A percentile compares a stretch with the other conserved stretches of the same genome.
phyloP scores from a whole-genome alignment of 2,113 vertebrate genomes.

The Sprattus sprattus region DNA sequence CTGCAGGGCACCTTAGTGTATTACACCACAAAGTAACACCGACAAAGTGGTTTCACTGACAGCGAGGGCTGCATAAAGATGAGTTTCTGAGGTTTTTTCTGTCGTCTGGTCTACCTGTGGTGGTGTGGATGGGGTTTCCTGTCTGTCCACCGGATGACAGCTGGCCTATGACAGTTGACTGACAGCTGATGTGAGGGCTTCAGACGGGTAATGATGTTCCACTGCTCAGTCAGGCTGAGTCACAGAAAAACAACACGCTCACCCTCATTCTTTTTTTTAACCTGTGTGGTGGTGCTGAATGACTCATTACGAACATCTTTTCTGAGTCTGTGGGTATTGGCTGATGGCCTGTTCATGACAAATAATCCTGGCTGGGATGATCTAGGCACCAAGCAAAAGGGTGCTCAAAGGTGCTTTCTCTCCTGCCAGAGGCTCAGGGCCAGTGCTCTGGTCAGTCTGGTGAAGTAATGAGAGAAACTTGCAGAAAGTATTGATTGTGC shows the following conservation, averaged over 20 bases:
- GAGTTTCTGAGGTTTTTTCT: not conserved
- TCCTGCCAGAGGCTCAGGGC: not conserved
- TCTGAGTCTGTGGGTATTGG: not conserved
- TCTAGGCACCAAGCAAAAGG: not conserved
- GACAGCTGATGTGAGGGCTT: not conserved
- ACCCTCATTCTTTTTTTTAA: not conserved
- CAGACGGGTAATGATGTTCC: not conserved
- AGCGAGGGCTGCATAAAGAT: not conserved
- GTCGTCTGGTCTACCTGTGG: not conserved
- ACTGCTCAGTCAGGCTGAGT: not conserved
- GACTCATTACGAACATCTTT: not conserved
- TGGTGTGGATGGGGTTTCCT: not conserved
- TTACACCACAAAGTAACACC: not conserved
- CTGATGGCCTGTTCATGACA: slow-evolving; percentile 4
- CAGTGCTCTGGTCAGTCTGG: not conserved
- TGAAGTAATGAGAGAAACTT: not conserved
- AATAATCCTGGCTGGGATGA: not conserved
- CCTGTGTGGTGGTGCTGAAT: not conserved
- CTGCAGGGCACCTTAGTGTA: not conserved
- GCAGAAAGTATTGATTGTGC: not conserved
- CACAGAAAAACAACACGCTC: not conserved
- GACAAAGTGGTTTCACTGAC: not conserved
- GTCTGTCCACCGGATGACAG: not conserved
- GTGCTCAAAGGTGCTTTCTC: not conserved
- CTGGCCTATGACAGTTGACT: not conserved